phyloP scores from a whole-genome alignment of 2,888 invertebrate genomes.

The Parascotia fuliginaria region DNA sequence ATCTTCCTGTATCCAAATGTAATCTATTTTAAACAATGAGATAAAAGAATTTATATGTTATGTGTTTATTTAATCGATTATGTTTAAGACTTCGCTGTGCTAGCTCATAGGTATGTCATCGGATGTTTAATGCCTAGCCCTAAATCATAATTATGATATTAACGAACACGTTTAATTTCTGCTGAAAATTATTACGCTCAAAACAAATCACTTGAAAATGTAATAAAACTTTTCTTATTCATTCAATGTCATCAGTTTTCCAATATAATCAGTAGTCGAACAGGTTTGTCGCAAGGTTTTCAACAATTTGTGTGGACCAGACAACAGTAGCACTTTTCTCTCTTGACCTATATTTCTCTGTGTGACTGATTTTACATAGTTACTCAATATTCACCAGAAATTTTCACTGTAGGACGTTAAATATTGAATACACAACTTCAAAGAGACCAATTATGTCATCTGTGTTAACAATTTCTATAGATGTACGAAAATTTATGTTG shows the following conservation, averaged over 20 bases:
- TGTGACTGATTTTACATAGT: not conserved
- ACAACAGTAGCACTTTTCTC: no score
- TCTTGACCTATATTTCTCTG: no score
- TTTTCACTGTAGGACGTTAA: not conserved
- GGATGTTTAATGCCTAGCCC: not conserved
- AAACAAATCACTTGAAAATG: no score
- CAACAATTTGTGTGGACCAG: no score
- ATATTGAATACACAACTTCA: not conserved
- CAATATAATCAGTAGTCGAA: no score
- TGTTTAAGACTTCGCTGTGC: not conserved
- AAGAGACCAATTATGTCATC: not conserved
- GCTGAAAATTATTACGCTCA: no score
- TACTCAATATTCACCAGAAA: not conserved
- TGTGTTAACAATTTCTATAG: not conserved
- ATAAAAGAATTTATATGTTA: slow-evolving; percentile 4
- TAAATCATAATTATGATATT: no score
- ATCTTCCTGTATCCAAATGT: slow-evolving; percentile 9
- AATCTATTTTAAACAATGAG: slow-evolving; percentile 10
- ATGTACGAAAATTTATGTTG: not conserved
- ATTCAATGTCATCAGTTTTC: no score
- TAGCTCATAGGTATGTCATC: not conserved
- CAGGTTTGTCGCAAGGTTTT: no score
- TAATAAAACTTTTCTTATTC: no score
- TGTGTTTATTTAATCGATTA: not conserved
- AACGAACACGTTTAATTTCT: no score